A percentile compares a stretch with the other conserved stretches of the same genome.
phyloP scores from a whole-genome alignment of 1,140 invertebrate species.

The Drosophila santomea region DNA sequence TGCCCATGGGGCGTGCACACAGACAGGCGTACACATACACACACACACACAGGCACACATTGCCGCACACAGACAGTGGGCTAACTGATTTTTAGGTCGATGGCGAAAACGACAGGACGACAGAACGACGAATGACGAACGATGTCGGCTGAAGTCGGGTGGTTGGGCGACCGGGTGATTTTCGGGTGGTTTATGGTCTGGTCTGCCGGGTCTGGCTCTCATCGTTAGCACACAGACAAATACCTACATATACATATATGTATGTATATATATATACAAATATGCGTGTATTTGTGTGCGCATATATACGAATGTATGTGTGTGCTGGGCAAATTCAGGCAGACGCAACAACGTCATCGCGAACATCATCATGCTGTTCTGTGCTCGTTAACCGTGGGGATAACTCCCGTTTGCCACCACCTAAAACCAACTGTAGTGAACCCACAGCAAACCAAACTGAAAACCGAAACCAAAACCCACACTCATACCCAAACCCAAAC shows the following conservation, averaged over 20 bases:
- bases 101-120: constrained; percentile 69
- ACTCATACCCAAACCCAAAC: constrained; percentile 9
- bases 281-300: neutral
- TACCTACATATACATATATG: constrained; percentile 17
- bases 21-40: constrained; percentile 26
- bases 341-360: constrained; percentile 52
- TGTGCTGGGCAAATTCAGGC: constrained; percentile 30
- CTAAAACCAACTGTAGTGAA: constrained; percentile 30
- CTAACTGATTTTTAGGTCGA: constrained; percentile 82
- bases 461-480: constrained; percentile 40
- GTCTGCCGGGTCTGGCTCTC: constrained; percentile 54
- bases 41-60: constrained; percentile 2
- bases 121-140: constrained; percentile 55
- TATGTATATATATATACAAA: neutral
- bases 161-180: constrained; percentile 10
- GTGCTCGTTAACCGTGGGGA: constrained; percentile 21
- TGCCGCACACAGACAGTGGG: constrained; percentile 45
- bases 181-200: constrained; percentile 44
- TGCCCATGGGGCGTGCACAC: constrained; percentile 13
- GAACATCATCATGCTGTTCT: constrained; percentile 38
- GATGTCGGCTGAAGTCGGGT: constrained; percentile 43
- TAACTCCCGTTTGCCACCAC: constrained; percentile 16
- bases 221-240: constrained; percentile 39
- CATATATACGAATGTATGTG: neutral
- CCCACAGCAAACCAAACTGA: constrained; percentile 41